These are phyloP conservation scores for Porphyrio hochstetteri DNA, from an alignment of 2,113 vertebrate genomes.

Conservation along the genomic window DNA sequence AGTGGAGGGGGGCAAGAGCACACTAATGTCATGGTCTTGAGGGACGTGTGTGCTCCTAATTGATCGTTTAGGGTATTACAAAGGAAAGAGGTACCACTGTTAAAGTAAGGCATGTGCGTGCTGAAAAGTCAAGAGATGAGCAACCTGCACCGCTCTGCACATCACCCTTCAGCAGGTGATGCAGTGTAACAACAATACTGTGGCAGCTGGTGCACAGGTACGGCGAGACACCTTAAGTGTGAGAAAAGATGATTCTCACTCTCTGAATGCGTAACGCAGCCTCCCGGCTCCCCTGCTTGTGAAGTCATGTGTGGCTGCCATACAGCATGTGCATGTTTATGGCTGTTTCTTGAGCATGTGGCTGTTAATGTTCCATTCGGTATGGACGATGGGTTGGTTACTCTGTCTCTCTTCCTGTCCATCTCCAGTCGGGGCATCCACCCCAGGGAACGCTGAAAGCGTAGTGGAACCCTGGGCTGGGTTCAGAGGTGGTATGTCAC, in stretches of 20 bases:
- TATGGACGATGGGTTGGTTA: not conserved
- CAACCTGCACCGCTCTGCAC: not conserved
- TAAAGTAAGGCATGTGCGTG: not conserved
- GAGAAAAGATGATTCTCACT: not conserved
- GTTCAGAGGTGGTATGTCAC: not conserved
- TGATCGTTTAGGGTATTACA: not conserved
- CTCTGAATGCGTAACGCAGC: not conserved
- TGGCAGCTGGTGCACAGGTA: not conserved
- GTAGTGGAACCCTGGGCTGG: not conserved
- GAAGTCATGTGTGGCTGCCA: not conserved
- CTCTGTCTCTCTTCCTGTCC: not conserved
- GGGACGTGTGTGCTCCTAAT: not conserved
- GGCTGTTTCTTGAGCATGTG: not conserved
- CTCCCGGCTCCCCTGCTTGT: not conserved
- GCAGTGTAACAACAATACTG: not conserved
- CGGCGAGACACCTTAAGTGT: not conserved
- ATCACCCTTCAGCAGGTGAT: not conserved
- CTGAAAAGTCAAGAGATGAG: not conserved
- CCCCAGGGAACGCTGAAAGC: not conserved
- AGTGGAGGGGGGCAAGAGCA: not conserved
- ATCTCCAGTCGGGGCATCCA: not conserved
- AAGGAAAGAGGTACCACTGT: not conserved
- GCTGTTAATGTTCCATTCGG: not conserved
- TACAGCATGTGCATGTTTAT: not conserved
- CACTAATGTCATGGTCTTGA: not conserved